Evolutionary conservation across 2,888 invertebrate genomes (phyloP), one percentile per base, ranked within the genome.

Genomic region (Hartigia nigra): DNA sequence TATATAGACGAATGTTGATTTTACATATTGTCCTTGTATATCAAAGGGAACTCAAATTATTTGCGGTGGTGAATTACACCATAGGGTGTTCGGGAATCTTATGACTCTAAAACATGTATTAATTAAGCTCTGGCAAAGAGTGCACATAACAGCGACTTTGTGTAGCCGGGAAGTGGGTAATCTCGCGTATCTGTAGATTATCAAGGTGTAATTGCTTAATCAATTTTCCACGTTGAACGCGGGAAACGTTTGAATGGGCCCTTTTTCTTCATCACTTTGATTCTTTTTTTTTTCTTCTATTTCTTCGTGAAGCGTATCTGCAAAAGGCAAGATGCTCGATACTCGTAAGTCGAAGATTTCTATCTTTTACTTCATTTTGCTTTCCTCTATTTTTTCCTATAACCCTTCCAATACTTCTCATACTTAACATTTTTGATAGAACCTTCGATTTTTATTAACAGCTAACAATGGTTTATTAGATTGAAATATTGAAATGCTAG

Each of bases 151-250:
- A 81, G 79, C 9, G 74, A 75, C 32, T 80, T 77, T 76, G 82
- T 77, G 83, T 82, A 83, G 82, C 81, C 84, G 85, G 86, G 85
- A 86, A 85, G 86, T 77, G 77, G 80, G 81, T 82, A 83, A 83
- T 86, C 83, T 82, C 35, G 76, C 72, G 74, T 74, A 81, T 78
- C 55, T 77, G 72, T n/a, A 78, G 37, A 34, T 75, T 37, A 78
- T 79, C 37, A 69, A 36, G 74, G 76, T 77, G 83, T 84, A 85
- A 86, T 86, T 81, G 84, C 86, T 86, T 82, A 85, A 85, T 86
- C 82, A 83, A 83, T 82, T 83, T 80, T 83, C 80, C 80, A 82
- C 81, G 80, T 75, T 75, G 72, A 80, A 78, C 36, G 78, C 75
- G 80, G 75, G 35, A 76, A 78, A 76, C 55, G 31, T 31, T 55